Evolutionary conservation across 2,888 invertebrate species (phyloP).

Genomic region (Aporophyla nigra): DNA sequence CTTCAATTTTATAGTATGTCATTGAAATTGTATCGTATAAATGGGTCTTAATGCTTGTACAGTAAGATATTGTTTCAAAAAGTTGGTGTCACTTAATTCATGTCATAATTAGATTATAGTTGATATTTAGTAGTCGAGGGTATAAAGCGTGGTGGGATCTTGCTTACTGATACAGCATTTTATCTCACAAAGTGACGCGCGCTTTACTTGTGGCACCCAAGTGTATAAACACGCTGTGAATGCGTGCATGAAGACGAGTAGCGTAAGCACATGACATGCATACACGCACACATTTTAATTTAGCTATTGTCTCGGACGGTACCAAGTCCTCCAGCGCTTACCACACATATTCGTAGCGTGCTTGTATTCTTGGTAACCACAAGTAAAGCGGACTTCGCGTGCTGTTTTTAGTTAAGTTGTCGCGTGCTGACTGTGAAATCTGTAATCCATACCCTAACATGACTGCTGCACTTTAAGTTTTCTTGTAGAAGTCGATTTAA

Average conservation of each 20-base stretch:
- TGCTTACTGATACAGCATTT: neutral
- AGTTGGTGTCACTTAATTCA: neutral
- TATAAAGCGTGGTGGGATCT: neutral
- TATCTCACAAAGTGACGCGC: neutral
- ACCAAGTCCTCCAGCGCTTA: neutral
- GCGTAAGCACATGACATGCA: neutral
- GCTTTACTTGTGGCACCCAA: neutral
- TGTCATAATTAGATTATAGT: neutral
- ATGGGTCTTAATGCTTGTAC: neutral
- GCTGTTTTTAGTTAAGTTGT: too few relatives aligned
- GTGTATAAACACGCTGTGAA: neutral
- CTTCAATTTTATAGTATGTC: neutral
- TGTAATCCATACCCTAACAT: neutral
- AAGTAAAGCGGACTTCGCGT: neutral
- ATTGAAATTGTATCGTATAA: neutral
- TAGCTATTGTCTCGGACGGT: neutral
- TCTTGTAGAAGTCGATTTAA: neutral
- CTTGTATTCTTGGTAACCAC: neutral
- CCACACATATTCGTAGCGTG: neutral
- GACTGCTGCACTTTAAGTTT: conserved; percentile 4
- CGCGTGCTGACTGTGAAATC: too few relatives aligned
- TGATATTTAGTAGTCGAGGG: neutral
- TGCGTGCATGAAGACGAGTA: neutral
- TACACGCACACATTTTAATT: neutral
- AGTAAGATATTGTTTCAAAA: neutral